Conservation (phyloP, 2,113 vertebrate species). For the Verasper variegatus region DNA sequence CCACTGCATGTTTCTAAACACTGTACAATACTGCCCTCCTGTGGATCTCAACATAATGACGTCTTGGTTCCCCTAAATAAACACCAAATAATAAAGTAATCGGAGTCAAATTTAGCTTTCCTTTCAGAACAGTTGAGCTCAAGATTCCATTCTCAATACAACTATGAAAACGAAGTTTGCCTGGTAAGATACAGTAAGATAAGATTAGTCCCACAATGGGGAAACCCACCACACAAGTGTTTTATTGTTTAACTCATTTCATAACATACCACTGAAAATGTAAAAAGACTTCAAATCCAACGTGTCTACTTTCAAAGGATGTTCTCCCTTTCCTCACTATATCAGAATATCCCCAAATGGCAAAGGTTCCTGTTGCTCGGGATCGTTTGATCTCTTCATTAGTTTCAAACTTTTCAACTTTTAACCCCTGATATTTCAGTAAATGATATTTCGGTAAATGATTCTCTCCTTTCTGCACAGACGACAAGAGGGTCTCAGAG, state of each 20-base stretch:
- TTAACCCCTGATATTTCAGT: conserved; percentile 14
- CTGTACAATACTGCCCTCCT: conserved; percentile 75
- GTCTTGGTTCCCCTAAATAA: not conserved
- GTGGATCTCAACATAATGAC: conserved; percentile 55
- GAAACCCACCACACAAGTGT: not conserved
- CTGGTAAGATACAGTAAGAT: not conserved
- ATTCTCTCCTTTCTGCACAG: conserved; percentile 2
- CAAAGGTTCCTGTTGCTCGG: conserved; percentile 11
- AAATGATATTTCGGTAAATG: not conserved
- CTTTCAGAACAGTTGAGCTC: not conserved
- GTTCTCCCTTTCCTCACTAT: conserved; percentile 5
- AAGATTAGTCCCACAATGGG: too few relatives aligned
- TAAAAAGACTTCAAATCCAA: conserved; percentile 23
- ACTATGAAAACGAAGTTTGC: not conserved
- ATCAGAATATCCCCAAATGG: not conserved
- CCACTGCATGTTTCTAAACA: not conserved
- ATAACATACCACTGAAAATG: not conserved
- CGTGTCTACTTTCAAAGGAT: conserved; percentile 19
- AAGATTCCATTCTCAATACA: not conserved
- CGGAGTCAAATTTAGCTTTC: not conserved
- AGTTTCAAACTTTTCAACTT: conserved; percentile 48
- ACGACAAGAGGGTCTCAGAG: not conserved
- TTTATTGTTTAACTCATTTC: conserved; percentile 23
- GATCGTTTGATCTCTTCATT: conserved; percentile 27
- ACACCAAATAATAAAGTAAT: not conserved